Evolutionary conservation across 2,888 invertebrate genomes (phyloP).

Genomic region (Argyra leucocephala): DNA sequence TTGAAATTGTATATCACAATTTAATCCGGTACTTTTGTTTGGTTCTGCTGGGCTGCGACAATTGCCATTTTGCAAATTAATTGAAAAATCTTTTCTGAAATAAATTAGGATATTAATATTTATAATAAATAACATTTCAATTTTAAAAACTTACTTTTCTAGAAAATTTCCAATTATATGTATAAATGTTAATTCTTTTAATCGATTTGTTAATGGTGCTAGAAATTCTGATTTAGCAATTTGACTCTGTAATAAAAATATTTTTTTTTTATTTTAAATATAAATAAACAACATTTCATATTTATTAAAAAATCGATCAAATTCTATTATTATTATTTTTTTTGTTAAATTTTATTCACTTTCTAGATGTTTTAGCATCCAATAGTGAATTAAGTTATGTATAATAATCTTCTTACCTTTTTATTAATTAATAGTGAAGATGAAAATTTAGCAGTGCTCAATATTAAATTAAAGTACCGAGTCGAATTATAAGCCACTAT

Average conservation of each 20-base stretch:
- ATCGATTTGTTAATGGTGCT: slow-evolving; percentile 2
- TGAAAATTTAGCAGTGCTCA: too few species aligned
- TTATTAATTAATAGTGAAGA: too few species aligned
- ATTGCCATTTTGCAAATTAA: background rate
- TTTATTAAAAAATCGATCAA: too few species aligned
- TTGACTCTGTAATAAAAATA: background rate
- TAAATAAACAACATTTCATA: too few species aligned
- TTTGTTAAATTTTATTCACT: too few species aligned
- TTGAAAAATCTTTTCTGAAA: background rate
- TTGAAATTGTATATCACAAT: background rate
- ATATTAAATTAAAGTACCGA: too few species aligned
- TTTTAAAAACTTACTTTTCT: background rate
- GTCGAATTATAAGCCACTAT: too few species aligned
- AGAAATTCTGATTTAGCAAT: background rate
- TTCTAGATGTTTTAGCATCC: too few species aligned
- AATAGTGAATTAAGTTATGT: too few species aligned
- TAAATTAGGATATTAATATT: background rate
- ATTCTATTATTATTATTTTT: too few species aligned
- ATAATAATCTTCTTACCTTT: too few species aligned
- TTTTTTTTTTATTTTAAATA: too few species aligned
- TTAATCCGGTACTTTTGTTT: background rate
- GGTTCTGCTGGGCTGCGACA: background rate
- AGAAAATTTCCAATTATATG: background rate
- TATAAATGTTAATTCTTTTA: slow-evolving; percentile 2
- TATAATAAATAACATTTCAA: background rate